A percentile compares a stretch with the other conserved stretches of the same genome.
Evolutionary conservation across 2,797 vertebrate species (phyloP).

Genomic region (Cuniculus paca): DNA sequence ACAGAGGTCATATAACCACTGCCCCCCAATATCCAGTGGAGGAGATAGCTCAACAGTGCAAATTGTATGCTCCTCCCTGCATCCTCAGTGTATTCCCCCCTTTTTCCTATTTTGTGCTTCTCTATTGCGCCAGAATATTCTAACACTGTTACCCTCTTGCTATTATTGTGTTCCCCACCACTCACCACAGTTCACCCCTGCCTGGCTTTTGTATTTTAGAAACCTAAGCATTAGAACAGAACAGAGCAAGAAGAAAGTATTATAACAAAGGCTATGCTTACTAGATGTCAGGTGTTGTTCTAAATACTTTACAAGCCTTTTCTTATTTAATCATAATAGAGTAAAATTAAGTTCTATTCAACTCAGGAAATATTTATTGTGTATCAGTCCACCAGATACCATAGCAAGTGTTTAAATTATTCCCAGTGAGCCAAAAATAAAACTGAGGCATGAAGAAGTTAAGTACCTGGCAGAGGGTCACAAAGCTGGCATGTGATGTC

Average conservation of each 20-base stretch:
- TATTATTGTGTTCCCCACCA: background rate
- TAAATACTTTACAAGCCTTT: background rate
- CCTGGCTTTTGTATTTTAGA: conserved; percentile 19
- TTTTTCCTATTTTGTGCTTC: too few relatives aligned
- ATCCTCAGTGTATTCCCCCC: too few relatives aligned
- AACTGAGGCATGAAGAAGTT: background rate
- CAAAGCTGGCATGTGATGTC: background rate
- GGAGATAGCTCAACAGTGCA: too few relatives aligned
- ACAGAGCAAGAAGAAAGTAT: background rate
- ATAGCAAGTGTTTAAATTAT: conserved; percentile 7
- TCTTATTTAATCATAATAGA: conserved; percentile 43
- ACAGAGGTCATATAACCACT: too few relatives aligned
- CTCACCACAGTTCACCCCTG: background rate
- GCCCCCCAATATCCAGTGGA: too few relatives aligned
- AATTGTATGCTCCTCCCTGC: too few relatives aligned
- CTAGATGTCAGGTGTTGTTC: background rate
- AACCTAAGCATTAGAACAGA: background rate
- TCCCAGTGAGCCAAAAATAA: background rate
- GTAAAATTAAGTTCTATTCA: conserved; percentile 41
- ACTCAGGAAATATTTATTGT: conserved; percentile 23
- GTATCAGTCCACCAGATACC: background rate
- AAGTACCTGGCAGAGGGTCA: background rate
- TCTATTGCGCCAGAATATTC: too few relatives aligned
- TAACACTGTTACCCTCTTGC: background rate
- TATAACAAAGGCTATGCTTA: background rate